Percentiles rank a stretch among this genome's conserved stretches.
Conservation (phyloP, 2,113 vertebrate species). For the Syngnathus typhle region DNA sequence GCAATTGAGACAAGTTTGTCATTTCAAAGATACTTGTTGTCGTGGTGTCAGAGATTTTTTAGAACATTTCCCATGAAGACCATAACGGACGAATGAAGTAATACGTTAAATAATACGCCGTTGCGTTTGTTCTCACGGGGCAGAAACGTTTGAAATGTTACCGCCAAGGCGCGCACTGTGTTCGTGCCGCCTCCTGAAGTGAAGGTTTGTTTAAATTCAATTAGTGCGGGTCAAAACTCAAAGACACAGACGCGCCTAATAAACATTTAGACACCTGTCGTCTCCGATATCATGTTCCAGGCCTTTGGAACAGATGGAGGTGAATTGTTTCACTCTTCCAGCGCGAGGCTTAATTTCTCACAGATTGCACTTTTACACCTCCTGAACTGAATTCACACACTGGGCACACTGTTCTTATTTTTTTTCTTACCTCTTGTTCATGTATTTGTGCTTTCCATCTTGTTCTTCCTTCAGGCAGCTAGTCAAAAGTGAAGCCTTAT, state of each 20-base stretch:
- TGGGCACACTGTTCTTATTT: constrained; percentile 17
- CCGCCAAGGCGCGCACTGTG: constrained; percentile 36
- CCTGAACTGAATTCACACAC: constrained; percentile 16
- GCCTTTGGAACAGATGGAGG: constrained; percentile 65
- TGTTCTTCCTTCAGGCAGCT: background rate
- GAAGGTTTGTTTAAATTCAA: constrained; percentile 68
- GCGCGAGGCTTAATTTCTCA: constrained; percentile 60
- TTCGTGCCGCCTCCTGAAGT: constrained; percentile 50
- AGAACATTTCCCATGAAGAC: background rate
- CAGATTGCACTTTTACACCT: constrained; percentile 53
- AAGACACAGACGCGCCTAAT: constrained; percentile 60
- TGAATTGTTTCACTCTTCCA: constrained; percentile 58
- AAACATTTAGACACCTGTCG: constrained; percentile 77
- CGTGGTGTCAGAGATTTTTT: background rate
- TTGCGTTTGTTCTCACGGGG: constrained; percentile 25
- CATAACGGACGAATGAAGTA: background rate
- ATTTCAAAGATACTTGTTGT: background rate
- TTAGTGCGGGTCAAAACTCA: constrained; percentile 61
- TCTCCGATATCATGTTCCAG: constrained; percentile 60
- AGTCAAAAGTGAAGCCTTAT: background rate
- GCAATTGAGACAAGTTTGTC: background rate
- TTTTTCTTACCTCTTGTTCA: constrained; percentile 16
- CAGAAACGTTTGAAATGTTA: constrained; percentile 26
- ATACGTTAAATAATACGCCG: background rate
- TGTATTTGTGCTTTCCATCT: background rate